Conservation (phyloP, 2,797 vertebrate genomes). For the Ara ararauna region DNA sequence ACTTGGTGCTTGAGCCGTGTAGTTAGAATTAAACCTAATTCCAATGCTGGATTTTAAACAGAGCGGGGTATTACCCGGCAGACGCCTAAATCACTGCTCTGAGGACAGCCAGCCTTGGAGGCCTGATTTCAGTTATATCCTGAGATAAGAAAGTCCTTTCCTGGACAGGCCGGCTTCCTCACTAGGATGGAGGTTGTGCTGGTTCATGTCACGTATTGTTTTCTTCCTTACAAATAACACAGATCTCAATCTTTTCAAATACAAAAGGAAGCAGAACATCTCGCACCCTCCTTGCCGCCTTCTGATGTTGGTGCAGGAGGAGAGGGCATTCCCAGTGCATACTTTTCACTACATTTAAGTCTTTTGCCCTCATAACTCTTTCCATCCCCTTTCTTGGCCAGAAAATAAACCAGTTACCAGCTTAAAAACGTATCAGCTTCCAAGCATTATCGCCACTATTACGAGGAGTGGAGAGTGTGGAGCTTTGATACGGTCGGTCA, state of each 20-base stretch:
- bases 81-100: not conserved
- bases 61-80: not conserved
- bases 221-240: conserved; percentile 61
- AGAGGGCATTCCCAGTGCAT: not conserved
- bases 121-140: conserved; percentile 52
- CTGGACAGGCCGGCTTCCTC: conserved; percentile 29
- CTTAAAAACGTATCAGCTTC: not conserved
- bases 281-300: not conserved
- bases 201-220: conserved; percentile 63
- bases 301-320: not conserved
- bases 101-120: not conserved
- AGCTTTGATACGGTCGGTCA: not conserved
- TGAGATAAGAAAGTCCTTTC: conserved; percentile 67
- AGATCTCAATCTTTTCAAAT: conserved; percentile 38
- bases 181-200: not conserved
- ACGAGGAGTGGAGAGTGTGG: not conserved
- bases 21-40: conserved; percentile 48
- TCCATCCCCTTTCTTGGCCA: not conserved
- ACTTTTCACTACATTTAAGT: not conserved
- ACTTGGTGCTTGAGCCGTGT: not conserved
- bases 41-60: not conserved
- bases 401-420: not conserved
- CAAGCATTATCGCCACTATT: not conserved
- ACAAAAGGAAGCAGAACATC: conserved; percentile 22
- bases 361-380: not conserved